These are phyloP conservation scores for Scaptomyza parva DNA, from an alignment of 2,888 invertebrate species.

Conservation along the genomic window DNA sequence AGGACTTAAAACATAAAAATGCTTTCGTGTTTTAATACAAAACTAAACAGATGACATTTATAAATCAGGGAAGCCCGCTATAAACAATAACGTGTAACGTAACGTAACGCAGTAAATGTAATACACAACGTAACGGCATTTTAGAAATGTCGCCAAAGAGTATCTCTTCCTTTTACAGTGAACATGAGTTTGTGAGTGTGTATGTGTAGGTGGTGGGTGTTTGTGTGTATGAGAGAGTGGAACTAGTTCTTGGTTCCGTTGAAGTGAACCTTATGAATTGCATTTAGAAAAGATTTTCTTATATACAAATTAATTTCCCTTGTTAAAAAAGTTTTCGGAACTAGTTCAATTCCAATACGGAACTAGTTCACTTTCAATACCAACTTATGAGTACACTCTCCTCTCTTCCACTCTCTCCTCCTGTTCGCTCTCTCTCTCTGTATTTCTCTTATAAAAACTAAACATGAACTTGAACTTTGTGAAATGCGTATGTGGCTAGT, in stretches of 20 bases:
- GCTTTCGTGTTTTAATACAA: constrained; percentile 33
- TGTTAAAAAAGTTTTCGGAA: too few species aligned
- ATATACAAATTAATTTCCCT: too few species aligned
- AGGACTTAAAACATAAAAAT: constrained; percentile 65
- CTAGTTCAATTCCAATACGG: too few species aligned
- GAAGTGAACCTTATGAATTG: too few species aligned
- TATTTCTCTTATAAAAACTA: constrained; percentile 21
- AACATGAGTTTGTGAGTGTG: constrained; percentile 29
- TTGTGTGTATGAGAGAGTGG: constrained; percentile 1
- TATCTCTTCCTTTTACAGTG: constrained; percentile 35
- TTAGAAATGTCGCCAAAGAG: constrained; percentile 71
- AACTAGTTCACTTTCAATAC: constrained; percentile 35
- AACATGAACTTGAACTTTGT: constrained; percentile 38
- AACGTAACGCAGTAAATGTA: constrained; percentile 55
- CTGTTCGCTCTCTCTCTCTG: background rate
- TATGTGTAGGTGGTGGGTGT: constrained; percentile 1
- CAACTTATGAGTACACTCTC: constrained; percentile 22
- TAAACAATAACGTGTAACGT: constrained; percentile 58
- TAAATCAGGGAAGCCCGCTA: constrained; percentile 67
- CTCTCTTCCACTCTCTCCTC: constrained; percentile 9
- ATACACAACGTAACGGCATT: constrained; percentile 74
- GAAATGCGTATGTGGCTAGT: constrained; percentile 67
- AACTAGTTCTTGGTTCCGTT: constrained; percentile 7
- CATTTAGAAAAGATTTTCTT: too few species aligned
- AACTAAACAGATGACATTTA: constrained; percentile 42